These are phyloP conservation scores for Pinna nobilis DNA, from an alignment of 1,140 invertebrate species.

Conservation along the genomic window DNA sequence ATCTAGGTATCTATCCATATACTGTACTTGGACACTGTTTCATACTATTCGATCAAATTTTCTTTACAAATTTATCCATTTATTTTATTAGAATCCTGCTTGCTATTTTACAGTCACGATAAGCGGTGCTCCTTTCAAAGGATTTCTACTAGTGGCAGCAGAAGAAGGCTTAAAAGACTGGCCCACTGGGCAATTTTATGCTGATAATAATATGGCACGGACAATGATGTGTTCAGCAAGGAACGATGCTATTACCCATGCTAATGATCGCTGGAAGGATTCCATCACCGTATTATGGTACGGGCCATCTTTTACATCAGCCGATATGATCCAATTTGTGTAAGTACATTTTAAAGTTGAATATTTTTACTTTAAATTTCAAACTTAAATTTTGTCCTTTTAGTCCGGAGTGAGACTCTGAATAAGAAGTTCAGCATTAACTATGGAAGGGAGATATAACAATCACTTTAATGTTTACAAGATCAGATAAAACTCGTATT, in stretches of 20 bases:
- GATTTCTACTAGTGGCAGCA: slow-evolving; percentile 39
- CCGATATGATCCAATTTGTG: slow-evolving; percentile 41
- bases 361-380: not conserved
- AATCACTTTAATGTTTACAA: too few relatives aligned
- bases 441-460: too few relatives aligned
- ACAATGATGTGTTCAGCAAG: slow-evolving; percentile 29
- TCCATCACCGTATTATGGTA: slow-evolving; percentile 37
- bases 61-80: too few relatives aligned
- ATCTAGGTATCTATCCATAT: too few relatives aligned
- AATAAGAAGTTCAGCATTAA: too few relatives aligned
- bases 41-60: too few relatives aligned
- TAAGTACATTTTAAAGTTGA: slow-evolving; percentile 19
- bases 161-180: slow-evolving; percentile 38
- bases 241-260: slow-evolving; percentile 37
- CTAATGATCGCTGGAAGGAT: slow-evolving; percentile 35
- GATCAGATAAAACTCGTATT: too few relatives aligned
- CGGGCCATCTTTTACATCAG: slow-evolving; percentile 23
- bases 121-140: slow-evolving; percentile 36
- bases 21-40: too few relatives aligned
- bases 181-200: slow-evolving; percentile 36
- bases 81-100: too few relatives aligned
- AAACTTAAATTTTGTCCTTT: too few relatives aligned
- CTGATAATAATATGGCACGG: slow-evolving; percentile 24
- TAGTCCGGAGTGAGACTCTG: too few relatives aligned
- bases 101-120: slow-evolving; percentile 36